Conservation (phyloP, 2,888 invertebrate genomes). For the Augiades crinisus region DNA sequence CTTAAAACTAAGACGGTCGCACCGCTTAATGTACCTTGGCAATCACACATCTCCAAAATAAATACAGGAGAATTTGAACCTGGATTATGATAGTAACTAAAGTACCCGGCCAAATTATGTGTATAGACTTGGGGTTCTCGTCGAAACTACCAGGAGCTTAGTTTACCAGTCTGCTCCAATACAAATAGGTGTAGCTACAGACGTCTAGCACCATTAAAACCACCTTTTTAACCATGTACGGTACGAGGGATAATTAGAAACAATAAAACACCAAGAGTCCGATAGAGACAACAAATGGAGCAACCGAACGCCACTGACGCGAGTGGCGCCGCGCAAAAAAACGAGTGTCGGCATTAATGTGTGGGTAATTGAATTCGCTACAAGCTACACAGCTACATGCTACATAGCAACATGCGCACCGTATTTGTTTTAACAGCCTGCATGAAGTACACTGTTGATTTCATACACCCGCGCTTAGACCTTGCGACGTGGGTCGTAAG, state of each 20-base stretch:
- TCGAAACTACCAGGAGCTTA: no score
- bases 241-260: background rate
- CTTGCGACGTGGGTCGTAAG: background rate
- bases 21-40: no score
- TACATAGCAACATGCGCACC: background rate
- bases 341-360: slow-evolving; percentile 6
- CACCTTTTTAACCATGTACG: background rate
- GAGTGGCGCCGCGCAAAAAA: slow-evolving; percentile 13
- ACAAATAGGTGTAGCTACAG: no score
- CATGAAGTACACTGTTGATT: background rate
- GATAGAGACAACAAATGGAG: background rate
- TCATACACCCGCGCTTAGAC: background rate
- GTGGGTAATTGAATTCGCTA: slow-evolving; percentile 31
- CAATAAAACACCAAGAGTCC: background rate
- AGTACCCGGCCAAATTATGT: no score
- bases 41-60: no score
- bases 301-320: background rate
- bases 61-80: no score
- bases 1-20: no score
- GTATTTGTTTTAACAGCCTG: background rate
- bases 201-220: no score
- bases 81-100: no score
- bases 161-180: no score
- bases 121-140: no score
- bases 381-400: slow-evolving; percentile 8